Base-by-base conservation (phyloP, 2,113 vertebrate genomes). In the Oceanites oceanicus region DNA sequence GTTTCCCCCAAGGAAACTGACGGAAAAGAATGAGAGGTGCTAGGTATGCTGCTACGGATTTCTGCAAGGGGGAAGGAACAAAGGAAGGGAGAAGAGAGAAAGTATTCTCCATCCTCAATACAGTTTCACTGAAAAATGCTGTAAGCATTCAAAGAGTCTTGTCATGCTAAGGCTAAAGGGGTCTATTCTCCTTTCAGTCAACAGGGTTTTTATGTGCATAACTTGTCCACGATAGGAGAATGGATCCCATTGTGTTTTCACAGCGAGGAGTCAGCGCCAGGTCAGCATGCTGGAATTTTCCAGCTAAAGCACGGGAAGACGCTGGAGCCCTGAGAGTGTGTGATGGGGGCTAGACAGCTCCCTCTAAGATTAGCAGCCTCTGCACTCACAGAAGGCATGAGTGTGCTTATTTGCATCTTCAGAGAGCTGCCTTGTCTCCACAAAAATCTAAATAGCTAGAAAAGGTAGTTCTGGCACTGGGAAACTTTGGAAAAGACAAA, bases 201-300 rank as follows among this genome's bases (percentile, higher is more conserved):
- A 55, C 38, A 79, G n/a, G 14, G 36, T 9, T 67, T 94, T 91
- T 75, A 45, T 75, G 63, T 49, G 63, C 29, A 50, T 59, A 84
- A 77, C 59, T 93, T 67, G 30, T 78, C 61, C 40, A 50, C 1
- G 27, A 78, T 2, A 86, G 36, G 59, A 96, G 63, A 96, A 95
- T 58, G 42, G 70, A 94, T 91, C 21, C 36, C 65, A 84, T 32
- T 94, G 86, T 95, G 56, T 91, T 94, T 93, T 61, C 68, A 86
- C 38, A 84, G 67, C 2, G 27, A 76, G 45, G 38, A 95, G 74
- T 90, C 79, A 92, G 50, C 0, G 1, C 50, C 67, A 79, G 81
- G 81, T 86, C 65, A 91, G 15, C 1, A 0, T 25, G n/a, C 58
- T 83, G 66, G 79, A 95, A 91, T 92, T 96, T 93, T 88, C 40